These are phyloP conservation scores for Mus minutoides DNA, from an alignment of 2,797 vertebrate species.

Conservation along the genomic window DNA sequence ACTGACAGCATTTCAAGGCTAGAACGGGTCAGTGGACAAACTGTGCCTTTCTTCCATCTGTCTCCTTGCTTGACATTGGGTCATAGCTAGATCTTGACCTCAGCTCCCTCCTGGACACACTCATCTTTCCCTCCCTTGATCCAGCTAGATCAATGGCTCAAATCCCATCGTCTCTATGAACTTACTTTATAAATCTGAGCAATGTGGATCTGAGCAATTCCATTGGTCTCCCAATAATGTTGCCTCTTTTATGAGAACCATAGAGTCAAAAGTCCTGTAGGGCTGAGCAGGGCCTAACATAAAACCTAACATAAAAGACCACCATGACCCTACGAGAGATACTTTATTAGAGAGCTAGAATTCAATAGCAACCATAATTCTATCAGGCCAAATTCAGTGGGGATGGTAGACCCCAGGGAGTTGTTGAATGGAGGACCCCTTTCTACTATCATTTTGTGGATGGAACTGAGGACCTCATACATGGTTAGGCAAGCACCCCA, in stretches of 20 bases:
- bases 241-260: neutral
- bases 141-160: neutral
- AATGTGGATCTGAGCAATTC: neutral
- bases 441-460: neutral
- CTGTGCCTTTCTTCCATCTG: too few species aligned
- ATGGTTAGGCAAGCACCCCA: neutral
- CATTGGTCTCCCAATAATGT: neutral
- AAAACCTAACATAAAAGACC: neutral
- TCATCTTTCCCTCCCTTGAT: neutral
- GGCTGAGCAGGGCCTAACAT: neutral
- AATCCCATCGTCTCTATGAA: neutral
- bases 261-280: neutral
- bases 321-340: neutral
- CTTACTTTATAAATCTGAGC: neutral
- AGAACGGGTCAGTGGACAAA: fast-evolving
- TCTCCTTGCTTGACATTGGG: neutral
- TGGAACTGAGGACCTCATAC: neutral
- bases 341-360: neutral
- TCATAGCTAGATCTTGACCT: neutral
- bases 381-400: neutral
- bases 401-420: neutral
- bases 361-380: conserved; percentile 14
- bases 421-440: neutral
- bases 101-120: neutral
- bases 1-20: neutral